phyloP scores from a whole-genome alignment of 2,113 vertebrate genomes.

The Toxotes chatareus region DNA sequence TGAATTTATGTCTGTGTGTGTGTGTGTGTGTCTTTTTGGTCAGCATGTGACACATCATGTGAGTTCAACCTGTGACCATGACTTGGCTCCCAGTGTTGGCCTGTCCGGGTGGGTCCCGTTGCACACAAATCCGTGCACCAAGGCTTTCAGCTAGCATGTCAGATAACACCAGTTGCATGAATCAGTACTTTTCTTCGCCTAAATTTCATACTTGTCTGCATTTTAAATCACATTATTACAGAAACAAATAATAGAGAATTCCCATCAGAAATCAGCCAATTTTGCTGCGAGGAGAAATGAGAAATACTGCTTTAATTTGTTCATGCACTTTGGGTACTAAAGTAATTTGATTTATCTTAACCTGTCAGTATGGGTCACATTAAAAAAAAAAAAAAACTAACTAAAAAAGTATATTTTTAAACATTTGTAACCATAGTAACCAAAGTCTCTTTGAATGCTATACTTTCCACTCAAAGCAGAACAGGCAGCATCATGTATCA shows the following conservation, averaged over 20 bases:
- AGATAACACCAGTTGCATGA: not conserved
- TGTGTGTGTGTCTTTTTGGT: slow-evolving; percentile 39
- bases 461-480: slow-evolving; percentile 1
- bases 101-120: slow-evolving; percentile 5
- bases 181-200: not conserved
- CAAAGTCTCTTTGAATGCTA: not conserved
- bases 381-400: not conserved
- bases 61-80: slow-evolving; percentile 58
- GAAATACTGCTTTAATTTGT: slow-evolving; percentile 42
- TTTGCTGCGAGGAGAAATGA: slow-evolving; percentile 19
- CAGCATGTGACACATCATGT: slow-evolving; percentile 67
- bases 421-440: slow-evolving; percentile 30
- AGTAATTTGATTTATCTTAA: slow-evolving; percentile 43
- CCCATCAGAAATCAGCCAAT: slow-evolving; percentile 25
- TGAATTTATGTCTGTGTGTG: slow-evolving; percentile 18
- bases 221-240: slow-evolving; percentile 29
- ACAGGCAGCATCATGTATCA: not conserved
- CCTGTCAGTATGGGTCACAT: slow-evolving; percentile 27
- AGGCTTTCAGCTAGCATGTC: not conserved
- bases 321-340: slow-evolving; percentile 19
- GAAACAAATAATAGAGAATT: slow-evolving; percentile 26
- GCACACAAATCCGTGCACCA: not conserved
- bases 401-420: not conserved
- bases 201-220: slow-evolving; percentile 1
- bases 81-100: slow-evolving; percentile 12